Evolutionary conservation across 2,113 vertebrate genomes (phyloP), one percentile per base, ranked within the genome.

Genomic region (Butorides virescens): DNA sequence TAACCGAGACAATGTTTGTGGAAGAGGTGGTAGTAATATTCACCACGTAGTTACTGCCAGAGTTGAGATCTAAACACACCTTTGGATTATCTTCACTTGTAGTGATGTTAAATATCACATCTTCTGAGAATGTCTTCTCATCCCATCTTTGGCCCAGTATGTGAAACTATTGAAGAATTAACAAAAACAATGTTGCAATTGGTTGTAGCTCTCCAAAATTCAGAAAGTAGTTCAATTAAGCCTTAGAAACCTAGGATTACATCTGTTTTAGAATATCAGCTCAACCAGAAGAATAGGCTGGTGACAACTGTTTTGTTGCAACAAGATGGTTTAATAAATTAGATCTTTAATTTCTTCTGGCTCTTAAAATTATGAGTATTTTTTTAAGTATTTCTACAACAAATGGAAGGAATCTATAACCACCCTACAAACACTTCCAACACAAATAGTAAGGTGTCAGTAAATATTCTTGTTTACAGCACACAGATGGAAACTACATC

Each of bases 1-100:
- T 65, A 86, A 92, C 94, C 27, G 96, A 95, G 44, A 96, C 80
- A 29, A 68, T 22, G 52, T 93, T 88, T 86, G 74, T 47, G 29
- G 97, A 97, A 47, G 98, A 98, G 77, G 95, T 18, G 29, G 98
- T 98, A 66, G 95, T 98, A 83, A 99, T 81, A 53, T 98, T 98
- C 95, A 99, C 98, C 63, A 97, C 94, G 94, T 99, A 99, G 98
- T 99, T 99, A 93, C 99, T 98, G 49, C 98, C 98, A 9, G 99
- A 98, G 37, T 95, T 95, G 92, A 99, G 97, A 79, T 98, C 97
- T 86, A 99, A 97, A 93, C 99, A 99, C 65, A 99, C 56, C 16
- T 98, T 91, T n/a, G 98, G 98, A 88, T 92, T 86, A n/a, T 97
- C 94, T 39, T 98, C 98, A 62, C 86, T 97, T 26, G 98, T 98